Evolutionary conservation across 2,888 invertebrate species (phyloP), one percentile per base, ranked within the genome.

Genomic region (Flexamia atlantica): DNA sequence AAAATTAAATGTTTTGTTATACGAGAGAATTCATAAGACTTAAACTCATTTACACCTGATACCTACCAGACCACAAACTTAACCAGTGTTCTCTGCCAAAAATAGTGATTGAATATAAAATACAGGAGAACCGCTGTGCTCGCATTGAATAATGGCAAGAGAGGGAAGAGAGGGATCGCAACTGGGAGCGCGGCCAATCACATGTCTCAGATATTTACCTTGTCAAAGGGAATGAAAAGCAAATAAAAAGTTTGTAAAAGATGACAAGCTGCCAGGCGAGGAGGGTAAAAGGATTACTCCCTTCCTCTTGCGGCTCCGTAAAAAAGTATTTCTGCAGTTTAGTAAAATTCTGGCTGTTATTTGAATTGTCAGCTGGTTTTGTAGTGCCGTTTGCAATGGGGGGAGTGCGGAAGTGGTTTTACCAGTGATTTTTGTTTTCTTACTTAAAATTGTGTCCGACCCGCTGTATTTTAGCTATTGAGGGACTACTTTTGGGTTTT

Each of bases 191-290:
- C 50, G 74, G 53, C 82, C 82, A 83, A 83, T 83, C 82, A 83
- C 74, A 74, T 74, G 82, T 57, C 74, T 72, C 82, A 81, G 64
- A 50, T 82, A 82, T 82, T 82, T 82, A 82, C 82, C 70, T 74
- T 74, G 82, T 74, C 82, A 83, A 83, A 83, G 82, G 82, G 74
- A 83, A 83, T 83, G 74, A 83, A 83, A 83, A 83, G 82, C 82
- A 83, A 83, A 83, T 79, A 83, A 83, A 79, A 83, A 76, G 68
- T 83, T 83, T 76, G 76, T 83, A 68, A 83, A 83, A 76, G 79
- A 83, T 68, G 80, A 80, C 83, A 76, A 79, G 64, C 46, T 25
- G 83, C 40, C 40, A 42, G 17, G 79, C 36, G 40, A 20, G 53
- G 82, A 70, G 46, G 74, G 74, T 74, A 83, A 83, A 83, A 83